Conservation (phyloP, 2,113 vertebrate genomes). For the Cairina moschata region DNA sequence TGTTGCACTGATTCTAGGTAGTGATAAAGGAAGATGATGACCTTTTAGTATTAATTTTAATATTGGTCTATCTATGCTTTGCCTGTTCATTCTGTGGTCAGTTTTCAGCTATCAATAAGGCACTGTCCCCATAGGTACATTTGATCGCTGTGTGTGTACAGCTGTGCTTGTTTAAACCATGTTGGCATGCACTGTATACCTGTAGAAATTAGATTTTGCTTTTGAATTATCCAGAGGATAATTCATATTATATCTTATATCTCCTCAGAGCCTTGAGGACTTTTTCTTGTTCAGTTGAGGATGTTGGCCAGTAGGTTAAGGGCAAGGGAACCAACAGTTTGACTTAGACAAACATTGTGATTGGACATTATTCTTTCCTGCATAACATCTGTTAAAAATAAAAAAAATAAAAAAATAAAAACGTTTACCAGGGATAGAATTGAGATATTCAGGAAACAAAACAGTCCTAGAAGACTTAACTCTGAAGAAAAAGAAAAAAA, state of each 20-base stretch:
- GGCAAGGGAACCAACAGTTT: neutral
- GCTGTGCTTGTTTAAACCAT: conserved; percentile 31
- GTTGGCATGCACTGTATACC: neutral
- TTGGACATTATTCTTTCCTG: neutral
- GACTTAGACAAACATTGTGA: neutral
- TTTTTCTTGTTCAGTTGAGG: neutral
- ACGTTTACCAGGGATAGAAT: neutral
- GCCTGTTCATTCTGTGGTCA: neutral
- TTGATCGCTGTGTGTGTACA: conserved; percentile 43
- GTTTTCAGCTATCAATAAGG: conserved; percentile 19
- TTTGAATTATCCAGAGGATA: conserved; percentile 10
- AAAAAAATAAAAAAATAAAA: too few species aligned
- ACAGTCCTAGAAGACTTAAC: neutral
- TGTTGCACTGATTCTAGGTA: neutral
- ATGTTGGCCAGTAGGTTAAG: neutral
- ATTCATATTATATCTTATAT: too few species aligned
- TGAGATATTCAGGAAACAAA: neutral
- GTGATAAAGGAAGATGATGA: neutral
- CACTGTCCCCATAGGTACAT: neutral
- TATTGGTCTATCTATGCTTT: conserved; percentile 4
- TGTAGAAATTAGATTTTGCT: conserved; percentile 22
- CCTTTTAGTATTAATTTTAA: conserved; percentile 5
- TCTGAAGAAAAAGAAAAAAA: neutral
- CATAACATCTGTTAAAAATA: neutral
- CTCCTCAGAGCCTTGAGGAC: fast-evolving